Evolutionary conservation across 2,888 invertebrate genomes (phyloP), one percentile per base, ranked within the genome.

Genomic region (Phaonia tiefii): DNA sequence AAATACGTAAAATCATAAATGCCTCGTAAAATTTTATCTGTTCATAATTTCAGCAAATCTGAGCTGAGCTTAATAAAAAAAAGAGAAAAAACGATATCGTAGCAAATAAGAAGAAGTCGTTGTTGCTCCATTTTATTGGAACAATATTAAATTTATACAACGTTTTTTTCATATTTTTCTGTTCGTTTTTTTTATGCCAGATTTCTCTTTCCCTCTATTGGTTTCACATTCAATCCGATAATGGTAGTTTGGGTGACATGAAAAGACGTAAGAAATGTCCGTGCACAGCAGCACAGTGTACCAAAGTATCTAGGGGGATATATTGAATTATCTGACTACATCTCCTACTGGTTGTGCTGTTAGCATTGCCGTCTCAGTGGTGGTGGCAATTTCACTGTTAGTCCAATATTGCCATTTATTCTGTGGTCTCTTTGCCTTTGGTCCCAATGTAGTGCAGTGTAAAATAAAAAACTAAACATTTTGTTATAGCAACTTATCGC

Each of bases 1-100:
- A 78, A 78, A 73, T 65, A 54, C 60, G 26, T 31, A 73, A 78
- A 54, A 73, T 73, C 73, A 69, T 78, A 78, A 78, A 78, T 73
- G 78, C 78, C 67, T 78, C 78, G 78, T 78, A 78, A 78, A 78
- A 69, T 78, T 78, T 78, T 78, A 78, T 73, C 73, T 67, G 51
- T 69, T 73, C 73, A 78, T 78, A 67, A 78, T 78, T 78, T 69
- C 31, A 54, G 13, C 42, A 44, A 73, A 78, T 58, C 63, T 60
- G 60, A 60, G 8, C 60, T 60, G 60, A 49, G 49, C 20, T 49
- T 10, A 49, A 17, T 10, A 3, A 3, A 31, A 31, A 31, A 31
- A 31, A 5, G 44, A 49, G 58, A 72, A 67, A 20, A 58, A 31
- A 20, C n/a, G 3, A 31, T 31, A 31, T 31, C 8, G 31, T 11